These are phyloP conservation scores for Sicus ferrugineus DNA, from an alignment of 2,888 invertebrate species.

Conservation along the genomic window DNA sequence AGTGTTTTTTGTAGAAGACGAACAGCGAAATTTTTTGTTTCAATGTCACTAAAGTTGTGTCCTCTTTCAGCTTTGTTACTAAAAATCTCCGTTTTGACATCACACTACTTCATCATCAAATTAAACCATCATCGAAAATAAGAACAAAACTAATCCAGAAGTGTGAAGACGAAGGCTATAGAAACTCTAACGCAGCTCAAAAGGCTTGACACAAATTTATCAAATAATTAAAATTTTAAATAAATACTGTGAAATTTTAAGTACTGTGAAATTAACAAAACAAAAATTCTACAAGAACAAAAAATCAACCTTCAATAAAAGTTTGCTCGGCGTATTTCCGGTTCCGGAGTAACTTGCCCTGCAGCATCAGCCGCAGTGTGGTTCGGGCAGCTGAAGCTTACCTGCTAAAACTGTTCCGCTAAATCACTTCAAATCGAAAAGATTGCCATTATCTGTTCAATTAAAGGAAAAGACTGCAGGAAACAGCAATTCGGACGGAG, in stretches of 20 bases:
- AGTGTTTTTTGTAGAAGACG: no score
- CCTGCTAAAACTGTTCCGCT: not conserved
- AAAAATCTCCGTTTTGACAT: slow-evolving; percentile 66
- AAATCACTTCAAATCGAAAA: not conserved
- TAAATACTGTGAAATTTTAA: not conserved
- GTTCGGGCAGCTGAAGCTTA: not conserved
- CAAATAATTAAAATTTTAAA: not conserved
- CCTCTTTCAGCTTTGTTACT: slow-evolving; percentile 64
- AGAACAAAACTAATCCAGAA: slow-evolving; percentile 43
- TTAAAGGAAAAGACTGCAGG: no score
- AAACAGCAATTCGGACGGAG: no score
- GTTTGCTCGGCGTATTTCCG: not conserved
- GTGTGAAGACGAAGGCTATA: slow-evolving; percentile 28
- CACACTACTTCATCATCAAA: slow-evolving; percentile 64
- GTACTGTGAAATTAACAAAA: slow-evolving; percentile 3
- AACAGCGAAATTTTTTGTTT: no score
- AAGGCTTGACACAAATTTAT: not conserved
- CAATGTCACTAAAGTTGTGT: not conserved
- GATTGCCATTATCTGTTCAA: not conserved
- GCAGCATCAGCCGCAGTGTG: not conserved
- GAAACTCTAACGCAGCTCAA: not conserved
- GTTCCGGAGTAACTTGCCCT: not conserved
- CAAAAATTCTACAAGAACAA: slow-evolving; percentile 29
- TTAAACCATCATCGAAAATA: slow-evolving; percentile 60
- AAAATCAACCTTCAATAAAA: slow-evolving; percentile 44